A percentile compares a stretch with the other conserved stretches of the same genome.
These are phyloP conservation scores for Apamea crenata DNA, from an alignment of 2,888 invertebrate genomes.

Conservation along the genomic window DNA sequence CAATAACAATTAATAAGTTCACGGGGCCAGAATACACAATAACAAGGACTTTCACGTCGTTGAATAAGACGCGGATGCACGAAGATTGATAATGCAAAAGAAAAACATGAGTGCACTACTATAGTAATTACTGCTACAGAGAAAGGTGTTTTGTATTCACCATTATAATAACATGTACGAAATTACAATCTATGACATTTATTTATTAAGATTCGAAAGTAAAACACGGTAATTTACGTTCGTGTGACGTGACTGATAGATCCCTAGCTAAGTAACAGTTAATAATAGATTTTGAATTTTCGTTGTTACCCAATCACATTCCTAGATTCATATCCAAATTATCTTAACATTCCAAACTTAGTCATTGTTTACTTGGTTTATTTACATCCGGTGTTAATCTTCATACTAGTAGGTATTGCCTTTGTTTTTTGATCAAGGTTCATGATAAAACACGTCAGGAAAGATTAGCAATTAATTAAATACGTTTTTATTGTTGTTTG, in stretches of 20 bases:
- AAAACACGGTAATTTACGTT: conserved; percentile 80
- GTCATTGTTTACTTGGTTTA: conserved; percentile 37
- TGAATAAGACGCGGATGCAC: conserved; percentile 78
- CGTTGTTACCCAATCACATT: conserved; percentile 63
- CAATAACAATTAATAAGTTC: conserved; percentile 78
- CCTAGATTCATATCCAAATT: conserved; percentile 43
- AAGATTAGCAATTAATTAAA: conserved; percentile 31
- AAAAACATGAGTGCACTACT: conserved; percentile 81
- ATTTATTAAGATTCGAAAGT: conserved; percentile 84
- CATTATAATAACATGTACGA: conserved; percentile 82
- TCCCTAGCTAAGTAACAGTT: conserved; percentile 70
- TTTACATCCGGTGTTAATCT: conserved; percentile 46
- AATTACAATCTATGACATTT: conserved; percentile 86
- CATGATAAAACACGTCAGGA: conserved; percentile 12
- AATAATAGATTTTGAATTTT: conserved; percentile 72
- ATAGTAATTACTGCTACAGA: conserved; percentile 82
- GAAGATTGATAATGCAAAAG: conserved; percentile 81
- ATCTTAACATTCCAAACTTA: conserved; percentile 35
- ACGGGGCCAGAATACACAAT: conserved; percentile 73
- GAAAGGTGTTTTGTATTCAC: conserved; percentile 82
- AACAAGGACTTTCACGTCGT: conserved; percentile 83
- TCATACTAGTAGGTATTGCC: conserved; percentile 1
- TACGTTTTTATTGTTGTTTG: conserved; percentile 4
- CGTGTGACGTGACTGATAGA: conserved; percentile 79
- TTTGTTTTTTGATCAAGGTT: conserved; percentile 30